Base-by-base conservation (phyloP, 2,797 vertebrate genomes). In the Florisuga fusca region DNA sequence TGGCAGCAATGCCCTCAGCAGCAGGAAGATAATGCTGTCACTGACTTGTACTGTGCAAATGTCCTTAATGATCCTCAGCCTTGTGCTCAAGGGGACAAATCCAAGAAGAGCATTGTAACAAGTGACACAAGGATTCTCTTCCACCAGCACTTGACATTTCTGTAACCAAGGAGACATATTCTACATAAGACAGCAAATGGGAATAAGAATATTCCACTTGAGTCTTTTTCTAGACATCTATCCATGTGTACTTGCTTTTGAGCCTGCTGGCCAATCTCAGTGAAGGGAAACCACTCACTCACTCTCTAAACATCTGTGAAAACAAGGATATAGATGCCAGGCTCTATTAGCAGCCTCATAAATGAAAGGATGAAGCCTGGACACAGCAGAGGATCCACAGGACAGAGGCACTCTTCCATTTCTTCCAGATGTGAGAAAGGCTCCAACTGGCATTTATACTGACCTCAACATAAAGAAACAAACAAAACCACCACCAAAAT, bases 141-240 rank as follows among this genome's bases (percentile, higher is more conserved):
- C 31, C 31, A 68, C 27, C 54, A 81, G 31, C 66, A 48, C 66
- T 72, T 89, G 59, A 69, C 34, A 67, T 57, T 87, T 90, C 58
- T 57, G 84, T 92, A 90, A 96, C 82, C 76, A 85, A 80, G 83
- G 94, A 93, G 93, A 86, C 18, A 58, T 19, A 43, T 18, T 53
- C 83, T 69, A 62, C 50, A 12, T 46, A 84, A 50, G 66, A 78
- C 9, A 81, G 83, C 25, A 84, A 86, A 73, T 13, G 19, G 38
- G 33, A 92, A 84, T 43, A 86, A 74, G 50, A 94, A 61, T 22
- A 21, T 13, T 38, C 58, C 51, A 72, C 41, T 72, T 75, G 41
- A 68, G n/a, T 27, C 26, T 84, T 84, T 34, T 71, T 80, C 48
- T 51, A 7, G 11, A 84, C 48, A 26, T 75, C 3, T 8, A 75